Evolutionary conservation across 2,888 invertebrate genomes (phyloP), one percentile per base, ranked within the genome.

Genomic region (Cephalotes varians): DNA sequence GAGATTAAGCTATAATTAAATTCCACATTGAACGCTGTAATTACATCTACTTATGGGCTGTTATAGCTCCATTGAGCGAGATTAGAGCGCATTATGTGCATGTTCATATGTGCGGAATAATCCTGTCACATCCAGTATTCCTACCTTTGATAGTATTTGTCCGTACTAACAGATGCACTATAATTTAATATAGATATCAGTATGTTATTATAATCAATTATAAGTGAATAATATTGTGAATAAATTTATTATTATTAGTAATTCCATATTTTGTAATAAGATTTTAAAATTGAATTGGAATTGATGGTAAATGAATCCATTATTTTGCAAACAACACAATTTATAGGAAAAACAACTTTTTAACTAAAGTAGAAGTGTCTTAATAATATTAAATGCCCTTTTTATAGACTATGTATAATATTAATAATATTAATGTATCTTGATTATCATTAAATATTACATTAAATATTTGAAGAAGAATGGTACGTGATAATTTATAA

Each of bases 61-160:
- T 73, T 40, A 73, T 60, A 73, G 40, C 60, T 73, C 40, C 73
- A 73, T 73, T 44, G 62, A 73, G 44, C 10, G 40, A 73, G 73
- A 72, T 73, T 73, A 73, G 25, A 73, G 60, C 62, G 40, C 40
- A n/a, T 73, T 73, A 71, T 60, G 44, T 73, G 62, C 62, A 31
- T 58, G 58, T 31, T 58, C 44, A 73, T 58, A 73, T 60, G 31
- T 60, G 71, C 71, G 7, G 56, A 71, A 60, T 73, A 60, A 73
- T 73, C 44, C 62, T 73, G 49, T 49, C 31, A 69, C 49, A 69
- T 69, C 15, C 44, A 31, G 62, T 60, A 31, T 58, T 56, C 72
- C 37, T 37, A 56, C 15, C 40, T 56, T 44, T 2, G 15, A 44
- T 47, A 47, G 40, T 47, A 62, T 65, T 65, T 65, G 44, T 73